phyloP scores from a whole-genome alignment of 2,888 invertebrate species.

The Schizotus pectinicornis region DNA sequence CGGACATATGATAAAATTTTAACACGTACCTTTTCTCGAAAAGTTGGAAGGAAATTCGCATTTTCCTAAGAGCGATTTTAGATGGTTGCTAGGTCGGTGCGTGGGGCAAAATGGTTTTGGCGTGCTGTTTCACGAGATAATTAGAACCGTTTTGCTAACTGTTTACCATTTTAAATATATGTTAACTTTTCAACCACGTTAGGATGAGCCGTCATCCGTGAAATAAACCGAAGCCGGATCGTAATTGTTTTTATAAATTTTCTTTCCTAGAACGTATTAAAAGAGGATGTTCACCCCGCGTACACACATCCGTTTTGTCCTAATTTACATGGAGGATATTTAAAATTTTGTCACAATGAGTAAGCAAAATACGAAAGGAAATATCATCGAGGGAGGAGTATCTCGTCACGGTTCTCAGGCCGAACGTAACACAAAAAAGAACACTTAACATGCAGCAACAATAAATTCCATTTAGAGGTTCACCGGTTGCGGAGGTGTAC shows the following conservation, averaged over 20 bases:
- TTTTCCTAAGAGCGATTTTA: neutral
- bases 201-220: conserved; percentile 26
- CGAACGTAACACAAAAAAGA: conserved; percentile 12
- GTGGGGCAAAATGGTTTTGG: conserved; percentile 1
- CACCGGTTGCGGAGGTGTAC: conserved; percentile 13
- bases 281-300: conserved; percentile 34
- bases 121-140: conserved; percentile 13
- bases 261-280: conserved; percentile 23
- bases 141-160: conserved; percentile 13
- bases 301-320: conserved; percentile 29
- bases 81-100: neutral
- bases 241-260: conserved; percentile 29
- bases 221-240: conserved; percentile 25
- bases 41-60: neutral
- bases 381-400: conserved; percentile 22
- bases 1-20: conserved; percentile 11
- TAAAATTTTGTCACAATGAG: conserved; percentile 32
- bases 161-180: conserved; percentile 27
- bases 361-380: conserved; percentile 31
- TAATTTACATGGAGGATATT: conserved; percentile 28
- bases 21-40: conserved; percentile 5
- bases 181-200: conserved; percentile 26
- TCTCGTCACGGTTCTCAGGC: conserved; percentile 19
- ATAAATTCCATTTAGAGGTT: conserved; percentile 12
- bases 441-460: conserved; percentile 7